These are phyloP conservation scores for Karalla daura DNA, from an alignment of 2,797 vertebrate species.

Conservation along the genomic window DNA sequence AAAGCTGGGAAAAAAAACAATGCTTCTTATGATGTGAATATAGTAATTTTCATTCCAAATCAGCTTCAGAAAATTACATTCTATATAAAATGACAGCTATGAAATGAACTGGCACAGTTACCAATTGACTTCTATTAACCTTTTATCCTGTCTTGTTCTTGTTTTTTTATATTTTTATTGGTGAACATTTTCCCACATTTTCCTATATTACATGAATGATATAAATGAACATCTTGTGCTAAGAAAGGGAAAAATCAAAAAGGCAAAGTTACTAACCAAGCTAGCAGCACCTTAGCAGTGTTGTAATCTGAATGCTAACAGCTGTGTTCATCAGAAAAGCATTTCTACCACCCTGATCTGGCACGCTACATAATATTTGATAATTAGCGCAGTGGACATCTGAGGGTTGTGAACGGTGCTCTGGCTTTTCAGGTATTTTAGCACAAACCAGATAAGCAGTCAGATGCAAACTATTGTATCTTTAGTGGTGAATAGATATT, in stretches of 20 bases:
- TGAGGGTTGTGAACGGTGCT: background rate
- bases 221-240: background rate
- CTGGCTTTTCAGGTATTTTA: no score
- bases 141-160: background rate
- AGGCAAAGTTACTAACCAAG: no score
- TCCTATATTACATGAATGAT: no score
- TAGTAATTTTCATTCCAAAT: background rate
- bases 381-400: background rate
- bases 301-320: background rate
- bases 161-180: background rate
- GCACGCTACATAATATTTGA: background rate
- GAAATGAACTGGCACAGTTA: background rate
- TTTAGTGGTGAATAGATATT: no score
- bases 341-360: background rate
- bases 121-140: background rate
- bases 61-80: background rate
- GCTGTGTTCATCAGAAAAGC: background rate
- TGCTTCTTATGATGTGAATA: background rate
- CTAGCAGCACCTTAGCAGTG: background rate
- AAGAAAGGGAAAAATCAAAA: no score
- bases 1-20: background rate
- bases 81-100: background rate
- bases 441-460: no score
- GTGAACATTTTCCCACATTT: background rate
- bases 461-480: no score